Percentiles rank a stretch among this genome's conserved stretches.
These are phyloP conservation scores for Plotosus lineatus DNA, from an alignment of 2,113 vertebrate genomes.

Conservation along the genomic window DNA sequence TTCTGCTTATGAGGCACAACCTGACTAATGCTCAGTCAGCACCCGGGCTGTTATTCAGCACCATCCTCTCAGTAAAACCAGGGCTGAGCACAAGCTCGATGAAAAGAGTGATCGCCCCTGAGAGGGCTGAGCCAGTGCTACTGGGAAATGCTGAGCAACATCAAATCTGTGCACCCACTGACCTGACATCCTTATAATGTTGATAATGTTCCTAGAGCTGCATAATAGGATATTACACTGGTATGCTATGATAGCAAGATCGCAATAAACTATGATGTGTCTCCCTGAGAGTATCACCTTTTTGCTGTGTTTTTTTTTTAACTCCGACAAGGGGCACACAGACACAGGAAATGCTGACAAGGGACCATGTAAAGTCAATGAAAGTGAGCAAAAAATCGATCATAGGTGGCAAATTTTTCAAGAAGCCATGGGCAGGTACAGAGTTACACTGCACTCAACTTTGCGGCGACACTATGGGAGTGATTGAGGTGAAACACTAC, in stretches of 20 bases:
- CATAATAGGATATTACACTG: too few species aligned
- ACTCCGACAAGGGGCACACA: too few species aligned
- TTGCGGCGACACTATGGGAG: too few species aligned
- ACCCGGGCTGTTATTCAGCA: conserved; percentile 14
- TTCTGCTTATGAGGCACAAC: conserved; percentile 38
- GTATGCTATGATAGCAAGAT: neutral
- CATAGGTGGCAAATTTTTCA: too few species aligned
- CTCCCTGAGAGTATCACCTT: neutral
- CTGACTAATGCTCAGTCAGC: conserved; percentile 42
- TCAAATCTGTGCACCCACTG: conserved; percentile 4
- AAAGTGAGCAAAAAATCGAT: too few species aligned
- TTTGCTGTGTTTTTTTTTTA: neutral
- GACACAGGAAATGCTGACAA: too few species aligned
- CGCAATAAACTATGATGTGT: neutral
- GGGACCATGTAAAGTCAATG: too few species aligned
- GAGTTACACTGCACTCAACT: too few species aligned
- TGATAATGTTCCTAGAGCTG: neutral
- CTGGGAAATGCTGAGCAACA: conserved; percentile 19
- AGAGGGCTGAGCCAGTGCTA: conserved; percentile 11
- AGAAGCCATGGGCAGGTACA: too few species aligned
- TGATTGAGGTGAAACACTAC: too few species aligned
- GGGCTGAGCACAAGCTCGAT: conserved; percentile 6
- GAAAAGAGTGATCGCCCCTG: neutral
- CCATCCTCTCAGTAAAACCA: conserved; percentile 30
- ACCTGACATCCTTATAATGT: neutral